Percentiles rank a stretch among this genome's conserved stretches.
These are phyloP conservation scores for Eleutherodactylus coqui DNA, from an alignment of 2,797 vertebrate genomes.

Conservation along the genomic window DNA sequence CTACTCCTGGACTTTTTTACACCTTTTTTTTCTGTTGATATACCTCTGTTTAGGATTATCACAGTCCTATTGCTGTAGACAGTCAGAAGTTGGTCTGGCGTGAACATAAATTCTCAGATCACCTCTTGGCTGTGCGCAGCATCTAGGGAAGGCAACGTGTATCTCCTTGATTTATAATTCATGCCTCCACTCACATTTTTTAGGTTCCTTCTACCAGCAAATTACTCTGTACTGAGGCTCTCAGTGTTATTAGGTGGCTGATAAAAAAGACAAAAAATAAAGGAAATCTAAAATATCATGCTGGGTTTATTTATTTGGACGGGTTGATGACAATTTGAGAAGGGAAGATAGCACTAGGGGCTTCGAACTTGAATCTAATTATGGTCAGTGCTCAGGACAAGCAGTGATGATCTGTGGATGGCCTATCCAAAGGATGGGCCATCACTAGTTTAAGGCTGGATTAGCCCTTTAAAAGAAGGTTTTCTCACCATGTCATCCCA, in stretches of 20 bases:
- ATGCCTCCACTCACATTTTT: not conserved
- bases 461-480: too few relatives aligned
- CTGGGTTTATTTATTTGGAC: not conserved
- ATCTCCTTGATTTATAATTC: not conserved
- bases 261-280: not conserved
- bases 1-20: too few relatives aligned
- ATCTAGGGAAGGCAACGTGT: conserved; percentile 59
- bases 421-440: too few relatives aligned
- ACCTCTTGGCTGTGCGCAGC: conserved; percentile 76
- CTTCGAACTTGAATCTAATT: too few relatives aligned
- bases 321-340: not conserved
- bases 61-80: conserved; percentile 70
- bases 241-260: not conserved
- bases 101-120: conserved; percentile 73
- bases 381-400: too few relatives aligned
- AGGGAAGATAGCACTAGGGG: not conserved
- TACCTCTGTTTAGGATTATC: not conserved
- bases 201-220: not conserved
- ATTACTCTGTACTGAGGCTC: not conserved
- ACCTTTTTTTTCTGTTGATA: not conserved
- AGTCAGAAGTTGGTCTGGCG: conserved; percentile 79
- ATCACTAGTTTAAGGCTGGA: too few relatives aligned
- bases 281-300: not conserved
- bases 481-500: too few relatives aligned
- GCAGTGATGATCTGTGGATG: too few relatives aligned